These are phyloP conservation scores for Rattus rattus DNA, from an alignment of 2,113 vertebrate species.

Conservation along the genomic window DNA sequence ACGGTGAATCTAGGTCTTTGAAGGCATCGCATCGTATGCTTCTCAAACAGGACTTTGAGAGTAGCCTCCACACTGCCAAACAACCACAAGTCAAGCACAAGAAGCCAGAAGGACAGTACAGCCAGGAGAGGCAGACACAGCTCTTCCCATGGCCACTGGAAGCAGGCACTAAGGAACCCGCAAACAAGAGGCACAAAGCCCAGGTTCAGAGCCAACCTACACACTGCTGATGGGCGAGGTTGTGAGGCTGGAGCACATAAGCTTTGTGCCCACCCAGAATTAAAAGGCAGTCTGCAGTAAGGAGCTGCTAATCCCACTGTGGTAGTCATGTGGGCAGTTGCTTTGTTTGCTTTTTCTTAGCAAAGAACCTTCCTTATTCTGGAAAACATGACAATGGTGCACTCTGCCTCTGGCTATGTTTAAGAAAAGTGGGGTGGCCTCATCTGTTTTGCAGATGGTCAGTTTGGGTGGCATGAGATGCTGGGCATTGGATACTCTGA, in stretches of 20 bases:
- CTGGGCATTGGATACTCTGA: accelerated
- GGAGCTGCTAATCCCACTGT: neutral
- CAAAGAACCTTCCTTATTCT: neutral
- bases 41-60: constrained; percentile 10
- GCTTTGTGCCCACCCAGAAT: neutral
- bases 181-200: neutral
- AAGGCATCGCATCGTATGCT: neutral
- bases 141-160: neutral
- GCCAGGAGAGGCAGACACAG: neutral
- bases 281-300: neutral
- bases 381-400: neutral
- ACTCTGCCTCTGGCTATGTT: neutral
- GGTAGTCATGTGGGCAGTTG: neutral
- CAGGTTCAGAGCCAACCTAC: neutral
- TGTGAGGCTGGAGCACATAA: neutral
- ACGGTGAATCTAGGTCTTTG: neutral
- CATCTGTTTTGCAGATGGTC: neutral
- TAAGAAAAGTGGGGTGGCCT: neutral
- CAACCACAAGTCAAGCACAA: neutral
- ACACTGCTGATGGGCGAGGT: neutral
- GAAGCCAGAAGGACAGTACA: neutral
- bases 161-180: neutral
- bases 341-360: constrained; percentile 39
- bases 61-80: neutral
- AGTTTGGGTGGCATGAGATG: neutral